Percentiles rank a stretch among this genome's conserved stretches.
phyloP scores from a whole-genome alignment of 2,797 vertebrate species.

The Scyliorhinus canicula region DNA sequence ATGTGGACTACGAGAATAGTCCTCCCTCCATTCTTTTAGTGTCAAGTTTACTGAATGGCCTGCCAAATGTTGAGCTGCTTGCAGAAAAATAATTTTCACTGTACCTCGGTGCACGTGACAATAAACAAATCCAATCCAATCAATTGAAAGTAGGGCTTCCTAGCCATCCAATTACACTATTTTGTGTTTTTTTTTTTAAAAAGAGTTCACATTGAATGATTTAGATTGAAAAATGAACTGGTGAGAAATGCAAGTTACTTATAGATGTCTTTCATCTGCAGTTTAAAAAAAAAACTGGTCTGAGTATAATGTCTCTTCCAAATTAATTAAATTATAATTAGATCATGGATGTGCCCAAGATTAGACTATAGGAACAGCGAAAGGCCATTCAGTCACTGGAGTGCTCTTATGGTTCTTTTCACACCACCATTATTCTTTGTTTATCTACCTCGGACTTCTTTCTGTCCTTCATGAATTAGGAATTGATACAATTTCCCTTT shows the following conservation, averaged over 20 bases:
- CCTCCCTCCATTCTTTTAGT: background rate
- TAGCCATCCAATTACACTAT: background rate
- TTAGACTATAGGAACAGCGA: background rate
- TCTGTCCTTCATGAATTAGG: background rate
- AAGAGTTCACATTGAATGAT: background rate
- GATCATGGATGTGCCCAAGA: background rate
- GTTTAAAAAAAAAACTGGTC: background rate
- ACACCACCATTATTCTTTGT: background rate
- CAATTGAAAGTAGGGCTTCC: background rate
- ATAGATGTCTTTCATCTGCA: background rate
- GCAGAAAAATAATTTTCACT: no score
- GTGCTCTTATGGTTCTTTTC: background rate
- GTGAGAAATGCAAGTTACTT: background rate
- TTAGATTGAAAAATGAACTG: background rate
- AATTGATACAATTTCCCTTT: background rate
- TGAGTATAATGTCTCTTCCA: background rate
- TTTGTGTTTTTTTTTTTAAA: background rate
- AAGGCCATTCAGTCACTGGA: conserved; percentile 2
- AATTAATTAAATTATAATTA: background rate
- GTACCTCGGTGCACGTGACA: no score
- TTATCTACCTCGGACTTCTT: background rate
- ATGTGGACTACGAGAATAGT: background rate
- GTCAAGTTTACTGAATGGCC: background rate
- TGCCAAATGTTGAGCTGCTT: background rate
- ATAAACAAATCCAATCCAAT: no score